Evolutionary conservation across 2,797 vertebrate genomes (phyloP).

Genomic region (Peromyscus attwateri): DNA sequence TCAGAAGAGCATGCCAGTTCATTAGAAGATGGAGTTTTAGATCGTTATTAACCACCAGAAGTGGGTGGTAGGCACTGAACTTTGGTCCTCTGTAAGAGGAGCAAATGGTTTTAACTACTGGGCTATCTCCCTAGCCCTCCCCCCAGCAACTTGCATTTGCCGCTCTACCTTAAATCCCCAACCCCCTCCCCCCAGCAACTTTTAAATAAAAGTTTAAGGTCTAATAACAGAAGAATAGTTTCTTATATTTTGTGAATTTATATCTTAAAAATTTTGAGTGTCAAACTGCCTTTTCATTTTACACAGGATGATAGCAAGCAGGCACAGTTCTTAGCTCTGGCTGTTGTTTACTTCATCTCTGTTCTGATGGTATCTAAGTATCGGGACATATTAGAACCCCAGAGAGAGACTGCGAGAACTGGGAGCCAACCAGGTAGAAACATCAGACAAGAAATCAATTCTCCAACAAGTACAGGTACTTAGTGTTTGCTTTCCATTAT

Average conservation of each 20-base stretch:
- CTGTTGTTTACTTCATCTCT: constrained; percentile 99
- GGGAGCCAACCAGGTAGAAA: constrained; percentile 96
- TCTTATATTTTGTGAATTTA: neutral
- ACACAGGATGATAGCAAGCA: constrained; percentile 98
- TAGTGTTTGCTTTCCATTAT: neutral
- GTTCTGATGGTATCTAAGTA: constrained; percentile 99
- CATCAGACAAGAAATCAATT: constrained; percentile 99
- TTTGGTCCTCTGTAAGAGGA: neutral
- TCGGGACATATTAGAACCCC: constrained; percentile 98
- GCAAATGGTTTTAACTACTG: neutral
- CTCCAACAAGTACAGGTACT: constrained; percentile 99
- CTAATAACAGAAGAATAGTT: neutral
- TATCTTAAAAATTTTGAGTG: neutral
- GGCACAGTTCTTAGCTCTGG: constrained; percentile 98
- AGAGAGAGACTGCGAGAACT: constrained; percentile 96
- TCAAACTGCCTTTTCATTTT: constrained; percentile 72
- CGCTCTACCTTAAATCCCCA: too few species aligned
- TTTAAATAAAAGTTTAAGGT: constrained; percentile 16
- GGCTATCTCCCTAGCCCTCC: neutral
- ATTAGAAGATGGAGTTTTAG: neutral
- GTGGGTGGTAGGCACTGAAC: neutral
- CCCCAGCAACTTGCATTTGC: neutral
- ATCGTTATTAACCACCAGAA: neutral
- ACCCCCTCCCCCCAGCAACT: neutral
- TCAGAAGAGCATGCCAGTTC: neutral